Percentiles rank a stretch among this genome's conserved stretches.
Conservation (phyloP, 2,888 invertebrate species). For the Cataglyphis albicans region DNA sequence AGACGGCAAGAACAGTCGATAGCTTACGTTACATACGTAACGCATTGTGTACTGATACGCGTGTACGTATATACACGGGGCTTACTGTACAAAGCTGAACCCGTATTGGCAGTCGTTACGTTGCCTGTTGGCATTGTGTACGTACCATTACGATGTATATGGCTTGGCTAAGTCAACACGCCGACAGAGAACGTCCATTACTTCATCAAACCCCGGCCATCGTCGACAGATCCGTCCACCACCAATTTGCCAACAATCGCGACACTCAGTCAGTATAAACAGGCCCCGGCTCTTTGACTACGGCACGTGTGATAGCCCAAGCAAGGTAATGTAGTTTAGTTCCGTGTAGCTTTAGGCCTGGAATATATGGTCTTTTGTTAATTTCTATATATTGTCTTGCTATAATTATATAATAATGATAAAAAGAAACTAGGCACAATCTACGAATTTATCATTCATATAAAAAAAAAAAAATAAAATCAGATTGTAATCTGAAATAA, state of each 20-base stretch:
- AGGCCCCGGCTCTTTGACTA: constrained; percentile 73
- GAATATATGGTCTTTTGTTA: constrained; percentile 1
- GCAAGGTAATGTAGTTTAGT: constrained; percentile 21
- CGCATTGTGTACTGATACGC: constrained; percentile 16
- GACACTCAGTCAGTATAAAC: constrained; percentile 74
- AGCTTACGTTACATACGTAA: constrained; percentile 11
- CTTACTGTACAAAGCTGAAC: constrained; percentile 59
- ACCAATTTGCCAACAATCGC: constrained; percentile 81
- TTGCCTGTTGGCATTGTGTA: constrained; percentile 59
- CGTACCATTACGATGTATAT: constrained; percentile 73
- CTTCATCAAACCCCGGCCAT: constrained; percentile 84
- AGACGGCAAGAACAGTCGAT: constrained; percentile 27
- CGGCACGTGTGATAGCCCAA: constrained; percentile 64
- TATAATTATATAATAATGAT: neutral
- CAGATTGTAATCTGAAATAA: neutral
- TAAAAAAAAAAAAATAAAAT: neutral
- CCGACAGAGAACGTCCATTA: constrained; percentile 85
- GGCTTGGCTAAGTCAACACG: constrained; percentile 80
- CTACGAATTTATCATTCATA: neutral
- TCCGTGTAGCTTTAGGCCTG: neutral
- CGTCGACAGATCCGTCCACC: constrained; percentile 79
- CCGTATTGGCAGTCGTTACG: constrained; percentile 65
- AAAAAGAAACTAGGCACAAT: neutral
- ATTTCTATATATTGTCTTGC: neutral
- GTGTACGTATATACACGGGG: constrained; percentile 42